Percentiles rank a stretch among this genome's conserved stretches.
These are phyloP conservation scores for Blastobasis lacticolella DNA, from an alignment of 2,888 invertebrate genomes.

Conservation along the genomic window DNA sequence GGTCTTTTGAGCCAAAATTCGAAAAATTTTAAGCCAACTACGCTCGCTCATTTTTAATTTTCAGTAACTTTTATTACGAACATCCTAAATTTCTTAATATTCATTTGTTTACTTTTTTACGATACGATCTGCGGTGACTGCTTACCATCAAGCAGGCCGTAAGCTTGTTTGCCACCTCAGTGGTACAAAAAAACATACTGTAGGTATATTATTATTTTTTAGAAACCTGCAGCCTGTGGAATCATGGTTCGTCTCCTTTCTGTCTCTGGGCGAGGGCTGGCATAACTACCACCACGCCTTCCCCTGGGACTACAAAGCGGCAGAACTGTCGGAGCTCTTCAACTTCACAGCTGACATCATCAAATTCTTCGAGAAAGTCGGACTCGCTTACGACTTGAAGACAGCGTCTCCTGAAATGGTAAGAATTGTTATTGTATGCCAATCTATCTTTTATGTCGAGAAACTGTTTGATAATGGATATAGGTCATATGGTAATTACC, in stretches of 20 bases:
- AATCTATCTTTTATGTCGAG: too few species aligned
- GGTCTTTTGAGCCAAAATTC: too few species aligned
- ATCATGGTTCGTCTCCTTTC: slow-evolving; percentile 80
- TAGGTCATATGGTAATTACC: background rate
- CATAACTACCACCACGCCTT: slow-evolving; percentile 95
- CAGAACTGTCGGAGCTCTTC: slow-evolving; percentile 80
- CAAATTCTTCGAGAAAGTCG: slow-evolving; percentile 73
- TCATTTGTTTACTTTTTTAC: too few species aligned
- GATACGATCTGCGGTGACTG: too few species aligned
- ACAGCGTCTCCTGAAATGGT: slow-evolving; percentile 54
- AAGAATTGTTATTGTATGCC: slow-evolving; percentile 4
- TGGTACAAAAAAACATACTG: too few species aligned
- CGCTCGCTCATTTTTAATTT: too few species aligned
- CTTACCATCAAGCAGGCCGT: too few species aligned
- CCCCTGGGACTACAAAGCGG: slow-evolving; percentile 94
- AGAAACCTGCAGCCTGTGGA: slow-evolving; percentile 87
- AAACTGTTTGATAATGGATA: background rate
- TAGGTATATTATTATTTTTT: slow-evolving; percentile 1
- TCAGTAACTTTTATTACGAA: too few species aligned
- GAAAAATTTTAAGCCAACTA: too few species aligned
- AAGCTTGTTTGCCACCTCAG: too few species aligned
- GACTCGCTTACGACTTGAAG: slow-evolving; percentile 78
- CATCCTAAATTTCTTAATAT: too few species aligned
- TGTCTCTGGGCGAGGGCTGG: slow-evolving; percentile 89
- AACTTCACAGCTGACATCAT: slow-evolving; percentile 78